These are phyloP conservation scores for Acropora yongei DNA, from an alignment of 64 coral and sea anemone species.

Conservation along the genomic window DNA sequence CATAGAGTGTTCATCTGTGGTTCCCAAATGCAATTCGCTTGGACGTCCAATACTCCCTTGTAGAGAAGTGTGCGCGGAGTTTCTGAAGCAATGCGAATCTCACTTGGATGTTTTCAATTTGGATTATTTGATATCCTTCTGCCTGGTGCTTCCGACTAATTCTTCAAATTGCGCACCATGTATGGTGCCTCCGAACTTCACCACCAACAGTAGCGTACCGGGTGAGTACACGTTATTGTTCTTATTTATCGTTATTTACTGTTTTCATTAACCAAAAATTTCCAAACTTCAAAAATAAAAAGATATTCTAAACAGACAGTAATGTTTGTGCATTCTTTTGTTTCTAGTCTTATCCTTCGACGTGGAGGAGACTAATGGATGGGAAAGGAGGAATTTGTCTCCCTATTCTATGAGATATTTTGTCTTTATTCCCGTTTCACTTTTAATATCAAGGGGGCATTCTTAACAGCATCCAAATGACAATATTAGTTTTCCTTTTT, in stretches of 20 bases:
- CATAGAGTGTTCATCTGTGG: slow-evolving; percentile 28
- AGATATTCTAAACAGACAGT: neutral
- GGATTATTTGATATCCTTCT: slow-evolving; percentile 12
- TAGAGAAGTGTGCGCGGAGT: slow-evolving; percentile 21
- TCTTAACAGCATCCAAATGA: too few species aligned
- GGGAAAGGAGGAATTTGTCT: too few species aligned
- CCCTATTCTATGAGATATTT: too few species aligned
- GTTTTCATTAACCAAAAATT: neutral
- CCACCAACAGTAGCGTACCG: neutral
- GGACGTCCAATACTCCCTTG: neutral
- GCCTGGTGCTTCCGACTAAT: neutral
- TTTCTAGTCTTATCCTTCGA: too few species aligned
- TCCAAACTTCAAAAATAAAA: neutral
- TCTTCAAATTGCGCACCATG: neutral
- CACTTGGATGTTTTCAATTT: neutral
- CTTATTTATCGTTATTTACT: neutral
- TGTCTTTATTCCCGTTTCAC: too few species aligned
- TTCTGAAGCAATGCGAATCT: neutral
- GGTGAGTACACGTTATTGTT: too few species aligned
- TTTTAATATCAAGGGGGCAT: too few species aligned
- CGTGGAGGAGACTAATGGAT: too few species aligned
- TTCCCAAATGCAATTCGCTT: neutral
- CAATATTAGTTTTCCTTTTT: too few species aligned
- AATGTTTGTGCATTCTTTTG: too few species aligned
- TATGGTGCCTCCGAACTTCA: neutral